Conservation (phyloP, 2,888 invertebrate species). For the Hedya salicella region DNA sequence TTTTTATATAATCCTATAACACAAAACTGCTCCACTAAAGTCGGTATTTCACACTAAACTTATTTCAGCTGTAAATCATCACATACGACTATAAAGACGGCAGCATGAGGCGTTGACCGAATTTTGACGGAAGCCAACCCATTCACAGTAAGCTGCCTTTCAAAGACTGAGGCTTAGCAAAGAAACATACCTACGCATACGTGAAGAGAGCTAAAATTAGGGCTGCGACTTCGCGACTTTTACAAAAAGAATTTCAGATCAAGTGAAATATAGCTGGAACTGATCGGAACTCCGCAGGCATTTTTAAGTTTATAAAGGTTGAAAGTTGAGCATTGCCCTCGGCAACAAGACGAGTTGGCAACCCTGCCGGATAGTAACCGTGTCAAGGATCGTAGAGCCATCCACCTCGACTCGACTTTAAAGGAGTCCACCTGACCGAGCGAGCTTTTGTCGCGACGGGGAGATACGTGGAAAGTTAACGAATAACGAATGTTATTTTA, state of each 20-base stretch:
- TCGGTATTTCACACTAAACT: not conserved
- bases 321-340: slow-evolving; percentile 6
- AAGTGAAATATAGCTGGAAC: not conserved
- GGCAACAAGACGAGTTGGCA: slow-evolving; percentile 30
- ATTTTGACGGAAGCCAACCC: slow-evolving; percentile 35
- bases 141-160: slow-evolving; percentile 33
- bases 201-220: slow-evolving; percentile 23
- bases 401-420: slow-evolving; percentile 50
- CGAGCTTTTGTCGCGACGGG: slow-evolving; percentile 35
- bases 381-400: slow-evolving; percentile 69
- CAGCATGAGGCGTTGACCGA: slow-evolving; percentile 34
- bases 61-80: not conserved
- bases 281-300: slow-evolving; percentile 8
- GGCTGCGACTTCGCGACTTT: slow-evolving; percentile 24
- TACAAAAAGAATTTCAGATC: slow-evolving; percentile 25
- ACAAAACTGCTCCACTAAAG: no score
- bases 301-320: slow-evolving; percentile 10
- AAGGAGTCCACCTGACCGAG: slow-evolving; percentile 40
- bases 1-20: no score
- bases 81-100: not conserved
- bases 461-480: slow-evolving; percentile 30
- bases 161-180: slow-evolving; percentile 33
- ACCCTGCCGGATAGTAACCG: slow-evolving; percentile 50
- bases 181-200: slow-evolving; percentile 32
- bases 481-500: slow-evolving; percentile 24